Evolutionary conservation across 2,888 invertebrate species (phyloP).

Genomic region (Euplagia quadripunctaria): DNA sequence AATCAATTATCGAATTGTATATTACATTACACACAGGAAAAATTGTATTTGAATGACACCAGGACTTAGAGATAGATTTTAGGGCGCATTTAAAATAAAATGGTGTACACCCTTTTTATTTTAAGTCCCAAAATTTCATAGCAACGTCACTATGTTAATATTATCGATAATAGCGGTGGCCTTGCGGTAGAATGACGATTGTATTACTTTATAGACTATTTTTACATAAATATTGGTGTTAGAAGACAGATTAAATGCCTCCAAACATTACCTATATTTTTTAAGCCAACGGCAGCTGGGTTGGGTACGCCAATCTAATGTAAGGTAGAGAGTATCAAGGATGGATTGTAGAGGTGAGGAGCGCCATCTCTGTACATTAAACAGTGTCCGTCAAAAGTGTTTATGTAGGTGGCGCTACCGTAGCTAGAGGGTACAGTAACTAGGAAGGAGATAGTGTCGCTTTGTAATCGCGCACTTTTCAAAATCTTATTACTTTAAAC

Average conservation of each 20-base stretch:
- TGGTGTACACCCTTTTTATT: background rate
- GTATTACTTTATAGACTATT: conserved; percentile 40
- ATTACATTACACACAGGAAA: background rate
- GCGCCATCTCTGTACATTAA: background rate
- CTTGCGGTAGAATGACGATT: conserved; percentile 30
- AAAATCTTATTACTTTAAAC: too few relatives aligned
- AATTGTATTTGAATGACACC: background rate
- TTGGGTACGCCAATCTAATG: background rate
- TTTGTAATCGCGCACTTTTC: too few relatives aligned
- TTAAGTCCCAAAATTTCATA: background rate
- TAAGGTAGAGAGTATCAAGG: background rate
- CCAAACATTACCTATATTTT: background rate
- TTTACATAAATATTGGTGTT: conserved; percentile 16
- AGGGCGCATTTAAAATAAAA: too few relatives aligned
- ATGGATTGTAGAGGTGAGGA: background rate
- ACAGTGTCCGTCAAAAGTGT: background rate
- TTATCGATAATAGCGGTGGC: conserved; percentile 49
- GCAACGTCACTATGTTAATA: conserved; percentile 13
- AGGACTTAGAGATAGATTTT: background rate
- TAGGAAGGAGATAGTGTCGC: too few relatives aligned
- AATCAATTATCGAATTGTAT: background rate
- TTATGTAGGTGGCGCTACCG: background rate
- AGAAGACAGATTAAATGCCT: conserved; percentile 3
- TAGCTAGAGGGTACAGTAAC: too few relatives aligned
- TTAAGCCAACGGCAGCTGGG: background rate